These are phyloP conservation scores for Diaprepes abbreviatus DNA, from an alignment of 2,888 invertebrate genomes.

Conservation along the genomic window DNA sequence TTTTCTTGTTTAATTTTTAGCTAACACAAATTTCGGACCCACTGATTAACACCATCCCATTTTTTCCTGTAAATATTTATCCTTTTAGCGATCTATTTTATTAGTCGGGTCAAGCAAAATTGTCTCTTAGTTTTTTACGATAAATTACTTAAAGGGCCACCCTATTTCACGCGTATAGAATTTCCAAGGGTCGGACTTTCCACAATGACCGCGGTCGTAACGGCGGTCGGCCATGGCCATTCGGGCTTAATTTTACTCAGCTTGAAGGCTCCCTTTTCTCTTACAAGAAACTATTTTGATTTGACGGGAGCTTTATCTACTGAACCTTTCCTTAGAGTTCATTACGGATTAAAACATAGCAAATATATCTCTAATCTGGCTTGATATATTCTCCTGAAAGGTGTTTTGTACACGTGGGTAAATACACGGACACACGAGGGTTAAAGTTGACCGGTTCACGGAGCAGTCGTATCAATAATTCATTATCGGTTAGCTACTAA, in stretches of 20 bases:
- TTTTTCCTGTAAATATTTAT: too few species aligned
- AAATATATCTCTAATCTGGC: constrained; percentile 1
- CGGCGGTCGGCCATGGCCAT: constrained; percentile 12
- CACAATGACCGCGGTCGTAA: constrained; percentile 20
- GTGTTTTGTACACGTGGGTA: neutral
- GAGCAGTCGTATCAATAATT: too few species aligned
- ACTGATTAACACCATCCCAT: too few species aligned
- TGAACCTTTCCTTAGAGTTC: constrained; percentile 3
- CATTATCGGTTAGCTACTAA: too few species aligned
- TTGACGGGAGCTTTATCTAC: constrained; percentile 15
- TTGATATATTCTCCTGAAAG: neutral
- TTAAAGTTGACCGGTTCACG: too few species aligned
- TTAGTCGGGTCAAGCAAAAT: neutral
- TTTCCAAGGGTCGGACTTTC: constrained; percentile 7
- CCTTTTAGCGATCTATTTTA: neutral
- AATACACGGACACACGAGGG: neutral
- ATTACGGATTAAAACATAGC: constrained; percentile 9
- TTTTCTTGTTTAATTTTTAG: too few species aligned
- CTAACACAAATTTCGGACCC: too few species aligned
- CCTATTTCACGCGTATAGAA: constrained; percentile 9
- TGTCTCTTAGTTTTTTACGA: neutral
- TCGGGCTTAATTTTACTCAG: constrained; percentile 14
- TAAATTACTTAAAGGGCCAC: neutral
- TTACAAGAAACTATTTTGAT: constrained; percentile 15
- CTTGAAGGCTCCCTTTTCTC: constrained; percentile 2